A percentile compares a stretch with the other conserved stretches of the same genome.
Evolutionary conservation across 2,113 vertebrate genomes (phyloP).

Genomic region (Elgaria multicarinata): DNA sequence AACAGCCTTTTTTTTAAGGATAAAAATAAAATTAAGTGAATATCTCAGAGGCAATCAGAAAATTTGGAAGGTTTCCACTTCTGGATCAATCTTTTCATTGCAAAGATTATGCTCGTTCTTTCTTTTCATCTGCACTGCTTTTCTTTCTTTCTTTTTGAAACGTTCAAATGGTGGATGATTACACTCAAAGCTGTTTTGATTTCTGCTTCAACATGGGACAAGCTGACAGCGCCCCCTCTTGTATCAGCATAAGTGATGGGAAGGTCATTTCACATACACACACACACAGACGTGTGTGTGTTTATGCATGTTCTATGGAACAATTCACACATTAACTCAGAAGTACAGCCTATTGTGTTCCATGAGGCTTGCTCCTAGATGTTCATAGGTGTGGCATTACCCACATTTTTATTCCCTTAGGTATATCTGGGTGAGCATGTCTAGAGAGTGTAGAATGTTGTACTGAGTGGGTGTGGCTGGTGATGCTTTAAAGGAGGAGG

Average conservation of each 20-base stretch:
- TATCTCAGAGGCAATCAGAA: constrained; percentile 5
- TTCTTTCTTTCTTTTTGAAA: background rate
- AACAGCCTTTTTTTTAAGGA: background rate
- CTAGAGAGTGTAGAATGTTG: too few species aligned
- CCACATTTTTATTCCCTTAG: too few species aligned
- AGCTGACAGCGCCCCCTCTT: constrained; percentile 7
- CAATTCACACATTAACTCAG: background rate
- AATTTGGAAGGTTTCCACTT: background rate
- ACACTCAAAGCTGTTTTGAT: background rate
- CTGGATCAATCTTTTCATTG: constrained; percentile 6
- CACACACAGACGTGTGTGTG: too few species aligned
- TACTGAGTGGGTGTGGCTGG: too few species aligned
- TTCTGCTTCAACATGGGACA: constrained; percentile 8
- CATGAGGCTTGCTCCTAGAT: background rate
- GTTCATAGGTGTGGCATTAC: too few species aligned
- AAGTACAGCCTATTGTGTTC: background rate
- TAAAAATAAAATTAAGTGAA: constrained; percentile 11
- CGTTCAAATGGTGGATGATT: background rate
- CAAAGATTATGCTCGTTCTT: constrained; percentile 9
- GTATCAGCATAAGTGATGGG: background rate
- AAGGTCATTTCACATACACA: background rate
- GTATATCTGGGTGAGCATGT: too few species aligned
- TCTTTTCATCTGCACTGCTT: constrained; percentile 6
- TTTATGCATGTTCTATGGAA: background rate
- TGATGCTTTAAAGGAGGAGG: too few species aligned